Percentiles rank a stretch among this genome's conserved stretches.
phyloP scores from a whole-genome alignment of 2,113 vertebrate species.

The Hippopotamus amphibius region DNA sequence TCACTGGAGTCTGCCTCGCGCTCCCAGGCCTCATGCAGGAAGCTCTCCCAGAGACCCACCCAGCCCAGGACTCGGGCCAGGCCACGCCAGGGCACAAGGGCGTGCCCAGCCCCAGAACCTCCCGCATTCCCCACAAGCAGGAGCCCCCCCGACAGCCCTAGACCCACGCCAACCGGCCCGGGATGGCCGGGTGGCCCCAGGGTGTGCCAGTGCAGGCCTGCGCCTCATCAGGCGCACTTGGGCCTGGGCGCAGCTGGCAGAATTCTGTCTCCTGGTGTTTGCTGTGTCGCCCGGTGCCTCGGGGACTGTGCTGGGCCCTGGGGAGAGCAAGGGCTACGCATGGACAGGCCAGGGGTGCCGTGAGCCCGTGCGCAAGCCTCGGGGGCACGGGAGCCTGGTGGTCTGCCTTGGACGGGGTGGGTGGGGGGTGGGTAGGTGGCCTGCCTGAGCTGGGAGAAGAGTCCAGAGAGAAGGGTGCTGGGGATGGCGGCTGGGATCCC shows the following conservation, averaged over 20 bases:
- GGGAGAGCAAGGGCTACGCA: neutral
- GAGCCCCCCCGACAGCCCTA: neutral
- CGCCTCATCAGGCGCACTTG: fast-evolving
- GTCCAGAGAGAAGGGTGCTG: neutral
- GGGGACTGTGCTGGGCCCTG: neutral
- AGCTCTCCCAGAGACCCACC: too few relatives aligned
- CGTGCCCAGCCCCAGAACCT: neutral
- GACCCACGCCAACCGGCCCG: fast-evolving
- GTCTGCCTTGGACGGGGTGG: neutral
- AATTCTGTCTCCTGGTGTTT: neutral
- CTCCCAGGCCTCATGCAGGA: fast-evolving
- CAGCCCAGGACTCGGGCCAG: neutral
- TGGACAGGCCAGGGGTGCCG: neutral
- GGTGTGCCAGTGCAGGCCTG: neutral
- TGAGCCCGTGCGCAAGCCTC: neutral
- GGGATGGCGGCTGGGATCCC: neutral
- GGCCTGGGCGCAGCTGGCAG: fast-evolving
- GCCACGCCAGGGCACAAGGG: neutral
- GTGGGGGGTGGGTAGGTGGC: neutral
- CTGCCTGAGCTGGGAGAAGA: neutral
- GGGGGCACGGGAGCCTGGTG: too few relatives aligned
- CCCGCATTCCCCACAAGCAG: neutral
- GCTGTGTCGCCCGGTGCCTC: fast-evolving
- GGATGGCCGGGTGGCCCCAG: neutral
- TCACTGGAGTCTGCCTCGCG: fast-evolving